Base-by-base conservation (phyloP, 1,140 invertebrate genomes). In the Rhopalosiphum maidis region DNA sequence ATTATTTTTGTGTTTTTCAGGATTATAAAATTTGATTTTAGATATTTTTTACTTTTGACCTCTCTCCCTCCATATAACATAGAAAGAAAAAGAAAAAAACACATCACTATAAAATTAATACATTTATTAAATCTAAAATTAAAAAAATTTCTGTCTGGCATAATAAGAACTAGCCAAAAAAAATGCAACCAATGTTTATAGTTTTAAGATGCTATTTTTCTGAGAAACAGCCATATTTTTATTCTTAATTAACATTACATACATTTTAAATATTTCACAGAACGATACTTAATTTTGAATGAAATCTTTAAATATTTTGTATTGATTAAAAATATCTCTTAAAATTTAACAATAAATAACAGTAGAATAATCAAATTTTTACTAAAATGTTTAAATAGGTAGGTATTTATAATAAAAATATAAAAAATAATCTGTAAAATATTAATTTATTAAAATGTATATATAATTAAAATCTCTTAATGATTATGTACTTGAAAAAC, bases 401-500 rank as follows among this genome's bases (percentile, higher is more conserved):
- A 41, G 41, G 30, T 11, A n/a, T 4, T 4, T 30, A n/a, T 68
- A n/a, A 68, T 9, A 68, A 68, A n/a, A 77, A 21, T 77, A n/a
- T 77, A n/a, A 77, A 68, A 77, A 77, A 4, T n/a, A 77, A 77
- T 35, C 15, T 77, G 30, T 51, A 51, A 51, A 51, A 77, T n/a
- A 4, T 77, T n/a, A 23, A n/a, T 86, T 86, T 86, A 86, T 46
- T 86, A 46, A 86, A 86, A 86, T 88, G 48, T 88, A 35, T n/a
- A 35, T 51, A 51, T 51, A 9, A 41, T 21, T 88, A 23, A 54
- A 88, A 88, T 37, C 3, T 35, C 51, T 51, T 35, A 22, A 35
- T 88, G 9, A 41, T 89, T 89, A 55, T 55, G 22, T 55, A 55
- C 25, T 89, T 55, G 2, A 54, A 89, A 25, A 54, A 54, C 22